phyloP scores from a whole-genome alignment of 2,888 invertebrate species.

The Didymodactylos carnosus region DNA sequence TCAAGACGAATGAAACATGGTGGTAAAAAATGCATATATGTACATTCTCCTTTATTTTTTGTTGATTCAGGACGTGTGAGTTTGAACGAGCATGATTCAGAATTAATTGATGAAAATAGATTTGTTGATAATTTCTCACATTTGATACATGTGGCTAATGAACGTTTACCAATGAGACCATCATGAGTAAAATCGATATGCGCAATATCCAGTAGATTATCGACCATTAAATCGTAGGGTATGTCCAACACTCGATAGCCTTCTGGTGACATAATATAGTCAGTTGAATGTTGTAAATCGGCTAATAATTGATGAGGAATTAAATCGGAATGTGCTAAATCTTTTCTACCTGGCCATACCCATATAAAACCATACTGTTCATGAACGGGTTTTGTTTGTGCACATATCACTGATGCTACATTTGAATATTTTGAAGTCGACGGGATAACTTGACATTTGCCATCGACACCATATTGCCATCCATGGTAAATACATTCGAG shows the following conservation, averaged over 20 bases:
- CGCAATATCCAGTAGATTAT: not conserved
- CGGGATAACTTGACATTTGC: not conserved
- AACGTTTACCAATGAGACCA: not conserved
- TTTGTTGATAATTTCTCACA: not conserved
- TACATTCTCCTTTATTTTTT: not conserved
- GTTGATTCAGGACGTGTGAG: not conserved
- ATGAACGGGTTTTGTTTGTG: not conserved
- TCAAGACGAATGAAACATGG: not conserved
- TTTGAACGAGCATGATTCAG: not conserved
- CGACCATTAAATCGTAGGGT: not conserved
- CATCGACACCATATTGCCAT: not conserved
- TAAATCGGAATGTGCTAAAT: not conserved
- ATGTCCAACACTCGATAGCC: not conserved
- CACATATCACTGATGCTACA: not conserved
- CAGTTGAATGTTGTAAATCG: not conserved
- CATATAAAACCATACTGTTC: not conserved
- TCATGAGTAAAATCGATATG: not conserved
- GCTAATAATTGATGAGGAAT: not conserved
- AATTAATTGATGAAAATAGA: not conserved
- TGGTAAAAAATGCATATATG: not conserved
- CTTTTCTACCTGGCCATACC: not conserved
- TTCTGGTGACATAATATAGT: not conserved
- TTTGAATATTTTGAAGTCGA: not conserved
- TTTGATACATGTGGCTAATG: not conserved
- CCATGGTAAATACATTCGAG: not conserved